These are phyloP conservation scores for Ctenomys sociabilis DNA, from an alignment of 2,113 vertebrate genomes.

Conservation along the genomic window DNA sequence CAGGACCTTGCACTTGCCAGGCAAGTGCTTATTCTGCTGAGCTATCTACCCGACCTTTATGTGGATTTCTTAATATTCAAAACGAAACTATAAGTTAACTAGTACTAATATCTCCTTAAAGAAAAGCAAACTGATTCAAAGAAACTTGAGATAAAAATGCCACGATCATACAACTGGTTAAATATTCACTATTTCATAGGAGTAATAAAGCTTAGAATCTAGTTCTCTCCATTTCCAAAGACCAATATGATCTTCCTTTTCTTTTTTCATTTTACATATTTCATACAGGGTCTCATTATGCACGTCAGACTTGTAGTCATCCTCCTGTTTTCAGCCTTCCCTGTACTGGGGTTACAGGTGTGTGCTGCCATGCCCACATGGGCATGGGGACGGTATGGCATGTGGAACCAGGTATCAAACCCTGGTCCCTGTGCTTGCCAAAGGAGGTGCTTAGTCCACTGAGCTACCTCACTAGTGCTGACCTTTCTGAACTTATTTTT, in stretches of 20 bases:
- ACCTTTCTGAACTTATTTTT: not conserved
- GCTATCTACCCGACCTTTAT: not conserved
- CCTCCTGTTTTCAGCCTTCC: too few species aligned
- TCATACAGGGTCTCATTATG: too few species aligned
- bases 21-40: too few species aligned
- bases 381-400: too few species aligned
- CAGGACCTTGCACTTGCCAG: too few species aligned
- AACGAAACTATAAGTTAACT: not conserved
- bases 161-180: not conserved
- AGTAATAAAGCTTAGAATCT: not conserved
- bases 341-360: too few species aligned
- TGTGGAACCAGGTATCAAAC: too few species aligned
- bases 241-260: not conserved
- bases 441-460: too few species aligned
- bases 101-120: constrained; percentile 32
- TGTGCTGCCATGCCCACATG: too few species aligned
- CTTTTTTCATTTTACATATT: not conserved
- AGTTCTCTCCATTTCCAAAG: not conserved
- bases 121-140: constrained; percentile 14
- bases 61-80: constrained; percentile 27
- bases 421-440: too few species aligned
- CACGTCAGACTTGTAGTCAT: too few species aligned
- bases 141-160: not conserved
- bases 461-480: too few species aligned
- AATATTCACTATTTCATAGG: not conserved